phyloP scores from a whole-genome alignment of 2,113 vertebrate species.

The Paedocypris sp. region DNA sequence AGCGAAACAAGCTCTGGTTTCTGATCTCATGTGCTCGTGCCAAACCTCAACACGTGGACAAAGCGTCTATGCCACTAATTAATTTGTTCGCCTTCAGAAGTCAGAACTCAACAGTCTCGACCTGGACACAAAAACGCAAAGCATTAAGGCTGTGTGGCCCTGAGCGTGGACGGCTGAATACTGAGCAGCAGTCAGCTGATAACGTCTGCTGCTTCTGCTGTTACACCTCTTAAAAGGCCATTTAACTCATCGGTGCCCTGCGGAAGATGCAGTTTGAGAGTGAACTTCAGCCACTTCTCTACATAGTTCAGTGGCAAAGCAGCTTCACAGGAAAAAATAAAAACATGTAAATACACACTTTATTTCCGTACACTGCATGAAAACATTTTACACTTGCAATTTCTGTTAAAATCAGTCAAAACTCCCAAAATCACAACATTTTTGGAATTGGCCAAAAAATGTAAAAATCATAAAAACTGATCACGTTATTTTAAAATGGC shows the following conservation, averaged over 20 bases:
- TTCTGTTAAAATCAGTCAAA: no score
- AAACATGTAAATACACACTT: no score
- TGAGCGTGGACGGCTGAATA: background rate
- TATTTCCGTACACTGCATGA: no score
- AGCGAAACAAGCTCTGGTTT: background rate
- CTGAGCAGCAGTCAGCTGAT: background rate
- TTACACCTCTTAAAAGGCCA: background rate
- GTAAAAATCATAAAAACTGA: no score
- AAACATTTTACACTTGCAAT: no score
- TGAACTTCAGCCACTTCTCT: background rate
- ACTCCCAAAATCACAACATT: no score
- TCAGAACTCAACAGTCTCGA: background rate
- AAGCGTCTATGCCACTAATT: background rate
- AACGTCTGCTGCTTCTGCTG: background rate
- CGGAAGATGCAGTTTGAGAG: background rate
- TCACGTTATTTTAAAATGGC: no score
- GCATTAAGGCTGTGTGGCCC: background rate
- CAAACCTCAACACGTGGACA: background rate
- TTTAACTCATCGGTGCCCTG: background rate
- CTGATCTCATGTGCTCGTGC: background rate
- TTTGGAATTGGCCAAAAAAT: no score
- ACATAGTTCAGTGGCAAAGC: no score
- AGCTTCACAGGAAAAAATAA: no score
- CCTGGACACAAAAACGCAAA: background rate
- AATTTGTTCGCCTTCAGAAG: background rate